Conservation (phyloP, 2,113 vertebrate genomes). For the Poicephalus gulielmi region DNA sequence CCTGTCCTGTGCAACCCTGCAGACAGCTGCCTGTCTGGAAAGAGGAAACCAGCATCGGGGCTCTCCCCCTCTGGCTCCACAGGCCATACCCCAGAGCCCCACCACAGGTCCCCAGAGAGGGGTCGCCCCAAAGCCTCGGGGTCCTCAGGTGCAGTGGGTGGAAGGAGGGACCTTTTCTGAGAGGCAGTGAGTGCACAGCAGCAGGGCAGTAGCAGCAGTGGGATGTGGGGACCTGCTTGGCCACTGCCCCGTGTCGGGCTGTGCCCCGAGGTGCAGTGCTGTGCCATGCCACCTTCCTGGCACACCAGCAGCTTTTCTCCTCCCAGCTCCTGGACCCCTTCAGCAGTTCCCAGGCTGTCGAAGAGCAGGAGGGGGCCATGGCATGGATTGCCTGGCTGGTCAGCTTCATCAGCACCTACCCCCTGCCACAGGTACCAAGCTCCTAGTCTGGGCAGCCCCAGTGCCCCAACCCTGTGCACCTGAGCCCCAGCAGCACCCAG, state of each 20-base stretch:
- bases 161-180: too few species aligned
- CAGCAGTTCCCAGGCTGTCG: accelerated
- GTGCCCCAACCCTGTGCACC: too few species aligned
- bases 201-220: background rate
- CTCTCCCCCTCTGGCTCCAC: background rate
- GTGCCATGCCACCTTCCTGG: background rate
- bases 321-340: background rate
- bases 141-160: background rate
- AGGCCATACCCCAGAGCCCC: background rate
- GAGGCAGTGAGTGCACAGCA: background rate
- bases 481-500: background rate
- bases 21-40: background rate
- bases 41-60: background rate
- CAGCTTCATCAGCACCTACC: background rate
- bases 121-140: background rate
- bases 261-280: background rate
- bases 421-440: background rate
- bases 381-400: background rate
- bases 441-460: background rate
- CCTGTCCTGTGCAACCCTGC: background rate
- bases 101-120: background rate
- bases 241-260: background rate
- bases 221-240: accelerated
- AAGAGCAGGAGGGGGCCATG: background rate
- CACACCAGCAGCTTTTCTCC: background rate